These are phyloP conservation scores for Paralvinella palmiformis DNA, from an alignment of 1,140 invertebrate species.

Conservation along the genomic window DNA sequence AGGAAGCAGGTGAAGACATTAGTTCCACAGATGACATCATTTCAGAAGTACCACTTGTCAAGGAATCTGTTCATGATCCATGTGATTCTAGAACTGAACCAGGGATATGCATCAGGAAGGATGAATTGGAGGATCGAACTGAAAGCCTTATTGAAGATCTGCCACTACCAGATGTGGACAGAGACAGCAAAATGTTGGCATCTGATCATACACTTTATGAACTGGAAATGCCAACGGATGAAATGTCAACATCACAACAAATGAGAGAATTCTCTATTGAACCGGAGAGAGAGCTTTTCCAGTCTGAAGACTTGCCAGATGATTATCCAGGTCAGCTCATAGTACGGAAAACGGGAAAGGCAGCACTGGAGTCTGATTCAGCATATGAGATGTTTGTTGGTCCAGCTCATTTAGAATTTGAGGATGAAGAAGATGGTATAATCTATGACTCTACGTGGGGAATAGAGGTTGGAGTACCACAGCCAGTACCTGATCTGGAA, in stretches of 20 bases:
- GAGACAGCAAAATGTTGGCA: conserved; percentile 27
- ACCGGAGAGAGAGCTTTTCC: neutral
- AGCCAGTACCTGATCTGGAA: conserved; percentile 1
- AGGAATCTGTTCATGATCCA: too few species aligned
- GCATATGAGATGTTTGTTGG: neutral
- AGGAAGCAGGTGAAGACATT: too few species aligned
- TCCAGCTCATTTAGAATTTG: neutral
- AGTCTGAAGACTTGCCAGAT: neutral
- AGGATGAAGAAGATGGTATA: neutral
- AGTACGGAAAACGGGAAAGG: neutral
- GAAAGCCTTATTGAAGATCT: conserved; percentile 33
- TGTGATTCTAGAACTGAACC: too few species aligned
- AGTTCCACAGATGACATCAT: too few species aligned
- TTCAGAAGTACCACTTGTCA: too few species aligned
- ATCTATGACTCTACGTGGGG: too few species aligned
- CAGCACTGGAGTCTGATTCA: neutral
- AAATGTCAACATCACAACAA: conserved; percentile 26
- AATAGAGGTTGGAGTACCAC: too few species aligned
- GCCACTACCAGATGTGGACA: conserved; percentile 19
- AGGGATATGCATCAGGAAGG: too few species aligned
- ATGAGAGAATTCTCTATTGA: conserved; percentile 5
- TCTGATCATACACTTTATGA: conserved; percentile 43
- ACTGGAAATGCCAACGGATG: conserved; percentile 44
- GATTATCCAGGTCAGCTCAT: neutral
- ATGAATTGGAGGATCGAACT: too few species aligned